Percentiles rank a stretch among this genome's conserved stretches.
These are phyloP conservation scores for Drosophila persimilis DNA, from an alignment of 1,140 invertebrate species.

Conservation along the genomic window DNA sequence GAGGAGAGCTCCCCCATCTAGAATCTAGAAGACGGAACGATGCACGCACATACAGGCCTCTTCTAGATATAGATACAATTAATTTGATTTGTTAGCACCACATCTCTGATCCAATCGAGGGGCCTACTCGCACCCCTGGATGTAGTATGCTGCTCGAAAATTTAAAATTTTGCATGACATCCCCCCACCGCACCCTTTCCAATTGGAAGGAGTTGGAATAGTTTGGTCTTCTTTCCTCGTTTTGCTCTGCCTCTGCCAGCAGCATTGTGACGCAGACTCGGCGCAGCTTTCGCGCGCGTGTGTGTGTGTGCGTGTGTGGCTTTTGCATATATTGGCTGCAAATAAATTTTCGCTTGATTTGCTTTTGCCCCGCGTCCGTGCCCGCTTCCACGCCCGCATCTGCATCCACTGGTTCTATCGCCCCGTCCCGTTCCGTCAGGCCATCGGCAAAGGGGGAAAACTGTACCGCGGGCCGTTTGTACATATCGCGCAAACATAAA, in stretches of 20 bases:
- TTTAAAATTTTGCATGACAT: conserved; percentile 40
- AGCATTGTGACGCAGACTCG: conserved; percentile 42
- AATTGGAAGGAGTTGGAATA: conserved; percentile 52
- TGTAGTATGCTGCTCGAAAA: conserved; percentile 11
- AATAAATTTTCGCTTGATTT: conserved; percentile 78
- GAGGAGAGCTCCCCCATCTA: conserved; percentile 50
- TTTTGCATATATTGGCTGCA: conserved; percentile 77
- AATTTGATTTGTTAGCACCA: conserved; percentile 69
- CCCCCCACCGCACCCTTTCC: conserved; percentile 1
- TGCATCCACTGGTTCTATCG: background rate
- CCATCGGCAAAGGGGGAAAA: conserved; percentile 60
- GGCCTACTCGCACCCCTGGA: conserved; percentile 11
- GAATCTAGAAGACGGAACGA: conserved; percentile 70
- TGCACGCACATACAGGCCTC: conserved; percentile 52
- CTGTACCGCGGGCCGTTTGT: conserved; percentile 75
- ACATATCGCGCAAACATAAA: conserved; percentile 79
- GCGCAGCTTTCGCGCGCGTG: conserved; percentile 47
- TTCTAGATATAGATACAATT: conserved; percentile 70
- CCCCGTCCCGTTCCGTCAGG: background rate
- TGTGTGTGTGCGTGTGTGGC: conserved; percentile 35
- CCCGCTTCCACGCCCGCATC: conserved; percentile 13
- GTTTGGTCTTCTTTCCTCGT: conserved; percentile 26
- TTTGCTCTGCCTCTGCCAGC: conserved; percentile 25
- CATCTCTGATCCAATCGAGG: background rate
- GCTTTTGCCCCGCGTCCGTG: conserved; percentile 42